phyloP scores from a whole-genome alignment of 2,888 invertebrate genomes.

The Rhorus exstirpatorius region DNA sequence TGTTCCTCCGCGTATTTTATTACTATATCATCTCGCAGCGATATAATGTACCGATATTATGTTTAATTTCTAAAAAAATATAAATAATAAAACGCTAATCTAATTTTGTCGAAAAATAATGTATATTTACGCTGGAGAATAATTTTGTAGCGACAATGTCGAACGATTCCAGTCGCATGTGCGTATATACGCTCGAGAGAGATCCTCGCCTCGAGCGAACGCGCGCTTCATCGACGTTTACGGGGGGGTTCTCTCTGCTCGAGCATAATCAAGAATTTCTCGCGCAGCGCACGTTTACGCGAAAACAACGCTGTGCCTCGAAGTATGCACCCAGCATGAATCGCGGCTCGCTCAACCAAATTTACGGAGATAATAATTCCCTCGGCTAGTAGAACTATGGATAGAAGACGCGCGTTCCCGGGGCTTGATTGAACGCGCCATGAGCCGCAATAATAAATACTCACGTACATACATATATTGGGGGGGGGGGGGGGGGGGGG shows the following conservation, averaged over 20 bases:
- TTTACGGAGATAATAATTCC: slow-evolving; percentile 81
- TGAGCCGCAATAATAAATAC: slow-evolving; percentile 18
- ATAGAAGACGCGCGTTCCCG: slow-evolving; percentile 53
- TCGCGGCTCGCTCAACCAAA: slow-evolving; percentile 65
- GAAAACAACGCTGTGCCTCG: too few species aligned
- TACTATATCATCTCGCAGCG: too few species aligned
- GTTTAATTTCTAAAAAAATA: too few species aligned
- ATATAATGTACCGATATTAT: too few species aligned
- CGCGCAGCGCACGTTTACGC: slow-evolving; percentile 26
- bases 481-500: too few species aligned
- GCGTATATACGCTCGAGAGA: not conserved
- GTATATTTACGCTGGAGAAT: not conserved
- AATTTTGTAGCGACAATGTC: not conserved
- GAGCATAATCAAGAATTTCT: slow-evolving; percentile 59
- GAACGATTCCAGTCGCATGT: not conserved
- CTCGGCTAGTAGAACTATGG: slow-evolving; percentile 65
- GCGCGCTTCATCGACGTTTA: slow-evolving; percentile 35
- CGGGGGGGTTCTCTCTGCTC: slow-evolving; percentile 38
- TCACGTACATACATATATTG: too few species aligned
- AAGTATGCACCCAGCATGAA: too few species aligned
- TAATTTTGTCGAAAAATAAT: not conserved
- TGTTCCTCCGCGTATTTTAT: too few species aligned
- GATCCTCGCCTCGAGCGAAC: not conserved
- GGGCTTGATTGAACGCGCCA: slow-evolving; percentile 80
- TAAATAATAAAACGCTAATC: not conserved